phyloP scores from a whole-genome alignment of 2,797 vertebrate genomes.

The Triplophysa yarkandensis region DNA sequence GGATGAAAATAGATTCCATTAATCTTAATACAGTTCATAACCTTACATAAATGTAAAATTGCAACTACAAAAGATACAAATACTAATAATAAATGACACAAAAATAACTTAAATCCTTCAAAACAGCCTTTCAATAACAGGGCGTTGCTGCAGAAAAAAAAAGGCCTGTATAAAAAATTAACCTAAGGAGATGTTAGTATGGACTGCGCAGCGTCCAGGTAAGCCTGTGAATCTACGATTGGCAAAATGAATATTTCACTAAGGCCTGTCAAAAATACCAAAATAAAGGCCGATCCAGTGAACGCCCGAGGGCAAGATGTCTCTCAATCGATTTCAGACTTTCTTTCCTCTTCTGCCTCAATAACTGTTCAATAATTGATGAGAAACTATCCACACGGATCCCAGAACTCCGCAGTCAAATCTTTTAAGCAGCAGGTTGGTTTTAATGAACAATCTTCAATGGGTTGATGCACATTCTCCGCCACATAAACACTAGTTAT shows the following conservation, averaged over 20 bases:
- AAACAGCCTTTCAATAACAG: too few relatives aligned
- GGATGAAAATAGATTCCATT: slow-evolving; percentile 1
- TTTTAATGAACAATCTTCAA: slow-evolving; percentile 47
- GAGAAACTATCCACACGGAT: slow-evolving; percentile 40
- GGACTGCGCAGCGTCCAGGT: slow-evolving; percentile 15
- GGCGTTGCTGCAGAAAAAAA: too few relatives aligned
- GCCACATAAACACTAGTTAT: slow-evolving; percentile 12
- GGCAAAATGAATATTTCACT: slow-evolving; percentile 61
- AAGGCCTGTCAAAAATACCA: slow-evolving; percentile 52
- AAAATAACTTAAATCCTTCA: too few relatives aligned
- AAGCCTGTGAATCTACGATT: slow-evolving; percentile 38
- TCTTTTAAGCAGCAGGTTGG: slow-evolving; percentile 39
- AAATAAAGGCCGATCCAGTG: slow-evolving; percentile 49
- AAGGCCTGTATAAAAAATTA: neutral
- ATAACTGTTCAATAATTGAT: slow-evolving; percentile 58
- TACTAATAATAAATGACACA: too few relatives aligned
- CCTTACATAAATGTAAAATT: neutral
- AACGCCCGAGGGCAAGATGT: slow-evolving; percentile 53
- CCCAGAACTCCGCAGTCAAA: slow-evolving; percentile 45
- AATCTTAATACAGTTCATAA: neutral
- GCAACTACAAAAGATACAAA: neutral
- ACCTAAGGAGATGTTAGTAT: slow-evolving; percentile 16
- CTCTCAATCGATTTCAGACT: slow-evolving; percentile 56
- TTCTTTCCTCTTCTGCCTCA: slow-evolving; percentile 54
- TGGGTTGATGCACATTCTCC: slow-evolving; percentile 26